Conservation (phyloP, 1,140 invertebrate species). For the Eueides isabella region DNA sequence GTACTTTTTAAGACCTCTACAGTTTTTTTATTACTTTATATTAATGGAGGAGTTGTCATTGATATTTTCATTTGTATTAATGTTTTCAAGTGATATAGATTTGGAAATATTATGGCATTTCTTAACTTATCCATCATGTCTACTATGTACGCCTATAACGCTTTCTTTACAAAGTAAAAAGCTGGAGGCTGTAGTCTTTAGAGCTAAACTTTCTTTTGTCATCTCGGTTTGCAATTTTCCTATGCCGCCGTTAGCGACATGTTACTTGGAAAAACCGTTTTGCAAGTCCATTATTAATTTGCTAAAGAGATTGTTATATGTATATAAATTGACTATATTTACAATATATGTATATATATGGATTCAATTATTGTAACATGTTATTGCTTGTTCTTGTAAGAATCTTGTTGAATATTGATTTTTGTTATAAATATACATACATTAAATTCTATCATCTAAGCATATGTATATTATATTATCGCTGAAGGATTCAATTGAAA, state of each 20-base stretch:
- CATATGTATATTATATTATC: no score
- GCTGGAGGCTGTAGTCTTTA: constrained; percentile 7
- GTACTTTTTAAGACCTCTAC: no score
- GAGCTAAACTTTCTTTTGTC: constrained; percentile 17
- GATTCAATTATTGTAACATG: no score
- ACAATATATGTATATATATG: background rate
- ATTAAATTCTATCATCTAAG: no score
- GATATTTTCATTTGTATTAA: no score
- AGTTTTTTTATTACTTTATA: background rate
- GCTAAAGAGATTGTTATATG: background rate
- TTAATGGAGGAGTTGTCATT: no score
- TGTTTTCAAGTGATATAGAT: background rate
- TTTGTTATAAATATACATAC: no score
- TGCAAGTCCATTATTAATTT: background rate
- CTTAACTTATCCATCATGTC: background rate
- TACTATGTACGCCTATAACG: background rate
- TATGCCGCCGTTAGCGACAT: background rate
- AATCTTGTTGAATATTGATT: no score
- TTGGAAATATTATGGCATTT: background rate
- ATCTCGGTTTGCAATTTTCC: constrained; percentile 11
- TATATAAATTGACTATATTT: background rate
- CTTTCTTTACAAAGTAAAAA: background rate
- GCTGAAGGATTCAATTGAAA: no score
- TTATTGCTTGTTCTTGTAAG: no score
- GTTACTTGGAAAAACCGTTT: constrained; percentile 3